phyloP scores from a whole-genome alignment of 2,888 invertebrate genomes.

The Crossocerus cetratus region DNA sequence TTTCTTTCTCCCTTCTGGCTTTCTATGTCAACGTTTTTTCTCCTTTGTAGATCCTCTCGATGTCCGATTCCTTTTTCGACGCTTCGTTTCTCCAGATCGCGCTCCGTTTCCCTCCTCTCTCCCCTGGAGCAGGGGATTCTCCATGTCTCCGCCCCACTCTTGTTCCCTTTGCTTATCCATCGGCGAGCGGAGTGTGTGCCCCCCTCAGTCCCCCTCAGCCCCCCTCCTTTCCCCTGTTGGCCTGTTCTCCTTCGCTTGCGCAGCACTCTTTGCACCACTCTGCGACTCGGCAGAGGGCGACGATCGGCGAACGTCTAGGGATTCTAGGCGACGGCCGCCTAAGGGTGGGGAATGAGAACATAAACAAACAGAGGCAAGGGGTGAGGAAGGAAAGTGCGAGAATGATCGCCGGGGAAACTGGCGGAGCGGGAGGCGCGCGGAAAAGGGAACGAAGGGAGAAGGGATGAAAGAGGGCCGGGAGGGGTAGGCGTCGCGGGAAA shows the following conservation, averaged over 20 bases:
- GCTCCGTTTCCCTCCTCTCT: conserved; percentile 29
- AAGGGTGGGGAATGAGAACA: neutral
- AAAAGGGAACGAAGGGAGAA: conserved; percentile 11
- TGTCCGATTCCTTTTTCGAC: conserved; percentile 52
- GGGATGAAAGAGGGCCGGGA: neutral
- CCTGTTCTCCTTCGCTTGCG: neutral
- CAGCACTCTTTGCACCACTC: neutral
- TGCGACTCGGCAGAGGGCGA: conserved; percentile 4
- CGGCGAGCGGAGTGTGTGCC: too few species aligned
- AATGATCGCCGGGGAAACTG: conserved; percentile 18
- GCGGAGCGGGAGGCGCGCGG: neutral
- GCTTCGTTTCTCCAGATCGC: conserved; percentile 32
- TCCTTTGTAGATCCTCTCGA: conserved; percentile 45
- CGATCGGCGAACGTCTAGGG: too few species aligned
- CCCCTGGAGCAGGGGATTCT: neutral
- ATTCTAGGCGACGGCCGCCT: neutral
- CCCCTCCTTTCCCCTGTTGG: neutral
- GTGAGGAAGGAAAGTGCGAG: neutral
- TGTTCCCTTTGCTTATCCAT: too few species aligned
- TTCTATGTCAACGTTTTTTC: conserved; percentile 22
- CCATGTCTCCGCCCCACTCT: conserved; percentile 25
- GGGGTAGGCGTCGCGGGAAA: conserved; percentile 2
- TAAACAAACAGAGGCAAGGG: conserved; percentile 7
- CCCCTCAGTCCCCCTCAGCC: neutral
- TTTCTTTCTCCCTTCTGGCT: neutral